Percentiles rank a stretch among this genome's conserved stretches.
Conservation (phyloP, 2,888 invertebrate genomes). For the Ceramica pisi region DNA sequence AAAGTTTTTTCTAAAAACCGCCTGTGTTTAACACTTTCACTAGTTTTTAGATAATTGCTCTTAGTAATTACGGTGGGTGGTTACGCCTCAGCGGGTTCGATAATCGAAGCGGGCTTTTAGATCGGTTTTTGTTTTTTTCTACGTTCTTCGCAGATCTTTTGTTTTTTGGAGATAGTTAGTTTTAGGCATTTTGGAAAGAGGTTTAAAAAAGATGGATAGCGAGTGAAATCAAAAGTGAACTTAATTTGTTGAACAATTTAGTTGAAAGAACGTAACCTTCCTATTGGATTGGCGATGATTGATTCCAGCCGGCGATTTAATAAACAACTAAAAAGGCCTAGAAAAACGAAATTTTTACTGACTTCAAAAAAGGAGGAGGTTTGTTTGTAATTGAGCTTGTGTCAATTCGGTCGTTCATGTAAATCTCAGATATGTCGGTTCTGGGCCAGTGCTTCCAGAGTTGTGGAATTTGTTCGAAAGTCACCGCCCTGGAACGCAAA, state of each 20-base stretch:
- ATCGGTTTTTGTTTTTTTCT: slow-evolving; percentile 3
- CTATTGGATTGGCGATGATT: neutral
- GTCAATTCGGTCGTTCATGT: too few species aligned
- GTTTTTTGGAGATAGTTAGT: slow-evolving; percentile 24
- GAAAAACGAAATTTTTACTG: too few species aligned
- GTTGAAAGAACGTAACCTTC: neutral
- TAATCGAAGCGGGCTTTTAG: slow-evolving; percentile 16
- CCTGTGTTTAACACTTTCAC: slow-evolving; percentile 60
- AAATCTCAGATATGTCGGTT: too few species aligned
- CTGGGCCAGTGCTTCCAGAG: too few species aligned
- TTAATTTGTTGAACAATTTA: slow-evolving; percentile 13
- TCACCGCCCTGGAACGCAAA: too few species aligned
- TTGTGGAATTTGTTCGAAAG: too few species aligned
- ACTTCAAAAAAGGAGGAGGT: too few species aligned
- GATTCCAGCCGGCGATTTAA: neutral
- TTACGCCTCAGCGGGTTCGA: slow-evolving; percentile 43
- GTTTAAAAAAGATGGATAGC: slow-evolving; percentile 1
- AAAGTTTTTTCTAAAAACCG: slow-evolving; percentile 44
- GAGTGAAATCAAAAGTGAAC: slow-evolving; percentile 37
- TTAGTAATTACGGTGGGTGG: slow-evolving; percentile 56
- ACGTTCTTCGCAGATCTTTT: slow-evolving; percentile 11
- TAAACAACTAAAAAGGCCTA: too few species aligned
- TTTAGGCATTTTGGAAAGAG: neutral
- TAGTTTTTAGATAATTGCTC: slow-evolving; percentile 64
- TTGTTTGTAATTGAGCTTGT: too few species aligned